Evolutionary conservation across 2,113 vertebrate species (phyloP).

Genomic region (Oxyura jamaicensis): DNA sequence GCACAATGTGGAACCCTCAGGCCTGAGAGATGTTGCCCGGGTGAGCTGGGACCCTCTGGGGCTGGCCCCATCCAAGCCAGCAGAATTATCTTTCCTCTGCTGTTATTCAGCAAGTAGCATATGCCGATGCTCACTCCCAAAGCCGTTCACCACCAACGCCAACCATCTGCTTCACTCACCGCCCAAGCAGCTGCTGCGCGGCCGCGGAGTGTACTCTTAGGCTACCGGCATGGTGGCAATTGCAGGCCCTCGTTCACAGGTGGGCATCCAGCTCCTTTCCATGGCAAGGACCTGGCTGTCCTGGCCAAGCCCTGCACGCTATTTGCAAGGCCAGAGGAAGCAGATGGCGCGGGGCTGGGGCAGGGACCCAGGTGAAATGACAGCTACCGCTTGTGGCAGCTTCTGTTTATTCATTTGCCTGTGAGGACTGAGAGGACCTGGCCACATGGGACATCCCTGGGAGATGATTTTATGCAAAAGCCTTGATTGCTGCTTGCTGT

Average conservation of each 20-base stretch:
- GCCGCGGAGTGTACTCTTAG: rapidly evolving
- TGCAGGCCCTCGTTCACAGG: neutral
- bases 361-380: neutral
- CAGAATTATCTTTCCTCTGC: neutral
- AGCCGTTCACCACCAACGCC: neutral
- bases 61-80: neutral
- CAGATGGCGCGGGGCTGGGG: neutral
- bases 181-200: neutral
- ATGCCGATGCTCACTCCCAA: neutral
- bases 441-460: neutral
- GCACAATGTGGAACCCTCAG: rapidly evolving
- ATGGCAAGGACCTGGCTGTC: neutral
- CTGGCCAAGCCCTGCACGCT: neutral
- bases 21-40: neutral
- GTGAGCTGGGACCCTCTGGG: neutral
- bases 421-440: neutral
- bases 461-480: neutral
- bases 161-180: neutral
- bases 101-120: neutral
- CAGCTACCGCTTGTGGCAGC: neutral
- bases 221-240: neutral
- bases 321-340: neutral
- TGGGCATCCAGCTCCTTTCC: neutral
- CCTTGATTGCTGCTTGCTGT: neutral
- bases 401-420: neutral